These are phyloP conservation scores for Laticauda laticaudata DNA, from an alignment of 2,113 vertebrate species.

Conservation along the genomic window DNA sequence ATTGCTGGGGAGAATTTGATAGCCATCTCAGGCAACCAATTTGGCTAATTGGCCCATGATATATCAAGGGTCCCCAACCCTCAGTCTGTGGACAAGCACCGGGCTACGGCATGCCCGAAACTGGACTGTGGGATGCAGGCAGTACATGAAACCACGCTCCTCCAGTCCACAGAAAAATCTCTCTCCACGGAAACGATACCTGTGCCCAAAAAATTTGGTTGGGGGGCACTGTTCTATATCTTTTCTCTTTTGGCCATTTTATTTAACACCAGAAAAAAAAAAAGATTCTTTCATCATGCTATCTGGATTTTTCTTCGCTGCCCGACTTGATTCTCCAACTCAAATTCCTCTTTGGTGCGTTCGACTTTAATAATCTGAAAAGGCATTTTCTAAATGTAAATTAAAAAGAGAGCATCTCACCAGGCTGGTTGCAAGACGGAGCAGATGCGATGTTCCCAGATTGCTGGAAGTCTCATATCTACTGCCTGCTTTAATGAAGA, in stretches of 20 bases:
- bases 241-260: neutral
- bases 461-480: conserved; percentile 83
- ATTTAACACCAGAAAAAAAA: neutral
- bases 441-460: conserved; percentile 86
- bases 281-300: neutral
- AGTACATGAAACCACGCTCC: too few species aligned
- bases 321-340: neutral
- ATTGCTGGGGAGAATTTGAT: neutral
- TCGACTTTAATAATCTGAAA: neutral
- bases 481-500: conserved; percentile 90
- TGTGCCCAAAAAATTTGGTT: too few species aligned
- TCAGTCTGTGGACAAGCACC: too few species aligned
- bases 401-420: conserved; percentile 64
- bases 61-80: too few species aligned
- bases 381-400: neutral
- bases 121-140: too few species aligned
- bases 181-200: too few species aligned
- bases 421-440: conserved; percentile 87
- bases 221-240: neutral
- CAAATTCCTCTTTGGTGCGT: neutral
- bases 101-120: too few species aligned
- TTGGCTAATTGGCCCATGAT: neutral
- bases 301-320: neutral
- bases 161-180: too few species aligned
- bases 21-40: neutral